These are phyloP conservation scores for Botrylloides violaceus DNA, from an alignment of 23 tunicate genomes.

Conservation along the genomic window DNA sequence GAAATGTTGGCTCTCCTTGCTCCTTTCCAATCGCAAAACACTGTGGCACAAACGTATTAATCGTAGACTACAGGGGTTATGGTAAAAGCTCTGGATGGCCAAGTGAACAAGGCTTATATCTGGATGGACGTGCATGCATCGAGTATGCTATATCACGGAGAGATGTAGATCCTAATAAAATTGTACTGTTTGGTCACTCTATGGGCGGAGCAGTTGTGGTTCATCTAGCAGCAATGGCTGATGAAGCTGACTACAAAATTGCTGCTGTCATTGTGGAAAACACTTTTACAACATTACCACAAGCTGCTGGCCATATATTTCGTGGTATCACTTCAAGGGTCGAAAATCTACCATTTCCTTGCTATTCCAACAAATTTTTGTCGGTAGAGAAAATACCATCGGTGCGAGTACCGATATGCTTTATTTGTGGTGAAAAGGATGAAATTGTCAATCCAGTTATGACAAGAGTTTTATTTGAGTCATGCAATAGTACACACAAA, in stretches of 20 bases:
- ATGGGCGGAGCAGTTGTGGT: slow-evolving; percentile 91
- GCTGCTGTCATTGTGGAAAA: slow-evolving; percentile 83
- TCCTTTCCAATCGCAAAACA: slow-evolving; percentile 26
- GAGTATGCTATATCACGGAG: slow-evolving; percentile 36
- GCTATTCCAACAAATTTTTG: slow-evolving; percentile 57
- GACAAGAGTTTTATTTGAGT: slow-evolving; percentile 33
- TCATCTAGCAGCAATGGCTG: slow-evolving; percentile 54
- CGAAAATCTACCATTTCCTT: slow-evolving; percentile 31
- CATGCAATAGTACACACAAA: slow-evolving; percentile 58
- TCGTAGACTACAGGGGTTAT: slow-evolving; percentile 81
- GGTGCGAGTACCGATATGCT: slow-evolving; percentile 46
- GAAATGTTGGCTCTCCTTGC: slow-evolving; percentile 66
- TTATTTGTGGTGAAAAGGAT: slow-evolving; percentile 65
- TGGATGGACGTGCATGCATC: slow-evolving; percentile 75
- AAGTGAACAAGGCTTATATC: slow-evolving; percentile 65
- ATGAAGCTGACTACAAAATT: slow-evolving; percentile 48
- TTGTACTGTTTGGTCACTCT: slow-evolving; percentile 76
- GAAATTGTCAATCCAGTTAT: slow-evolving; percentile 48
- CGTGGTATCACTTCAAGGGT: neutral
- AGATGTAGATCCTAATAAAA: slow-evolving; percentile 64
- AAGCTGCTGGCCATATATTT: slow-evolving; percentile 45
- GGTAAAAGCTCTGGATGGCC: slow-evolving; percentile 82
- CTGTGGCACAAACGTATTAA: slow-evolving; percentile 39
- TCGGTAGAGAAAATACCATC: slow-evolving; percentile 39
- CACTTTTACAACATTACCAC: slow-evolving; percentile 65